Conservation (phyloP, 1,140 invertebrate genomes). For the Temnothorax curvispinosus region DNA sequence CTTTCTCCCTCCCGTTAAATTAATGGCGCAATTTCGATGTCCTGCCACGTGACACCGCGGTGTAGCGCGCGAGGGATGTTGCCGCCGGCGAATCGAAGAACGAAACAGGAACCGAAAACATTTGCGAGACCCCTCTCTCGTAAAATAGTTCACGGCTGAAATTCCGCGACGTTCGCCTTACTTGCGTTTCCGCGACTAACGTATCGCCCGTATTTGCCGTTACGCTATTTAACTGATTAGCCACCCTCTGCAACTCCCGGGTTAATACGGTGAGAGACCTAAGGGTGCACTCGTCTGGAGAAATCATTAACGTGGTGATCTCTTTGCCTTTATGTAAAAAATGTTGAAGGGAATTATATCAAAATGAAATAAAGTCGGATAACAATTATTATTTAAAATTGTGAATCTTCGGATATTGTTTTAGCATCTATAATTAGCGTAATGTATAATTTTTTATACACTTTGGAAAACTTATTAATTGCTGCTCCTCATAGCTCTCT, state of each 20-base stretch:
- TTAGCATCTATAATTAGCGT: background rate
- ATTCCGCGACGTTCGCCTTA: constrained; percentile 30
- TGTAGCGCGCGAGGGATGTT: background rate
- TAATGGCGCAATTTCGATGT: constrained; percentile 72
- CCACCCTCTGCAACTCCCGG: background rate
- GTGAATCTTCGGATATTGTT: background rate
- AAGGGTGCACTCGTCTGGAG: background rate
- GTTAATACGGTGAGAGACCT: background rate
- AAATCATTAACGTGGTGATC: background rate
- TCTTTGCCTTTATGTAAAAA: background rate
- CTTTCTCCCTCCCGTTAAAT: constrained; percentile 63
- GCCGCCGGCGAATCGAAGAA: constrained; percentile 29
- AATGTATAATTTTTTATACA: background rate
- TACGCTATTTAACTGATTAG: background rate
- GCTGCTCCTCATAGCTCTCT: background rate
- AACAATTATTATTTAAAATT: background rate
- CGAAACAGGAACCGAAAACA: constrained; percentile 26
- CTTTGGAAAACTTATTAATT: background rate
- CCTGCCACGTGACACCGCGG: constrained; percentile 37
- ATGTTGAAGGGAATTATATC: background rate
- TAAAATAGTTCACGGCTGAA: constrained; percentile 25
- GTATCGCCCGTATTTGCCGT: background rate
- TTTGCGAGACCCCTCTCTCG: background rate
- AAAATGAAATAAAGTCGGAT: background rate
- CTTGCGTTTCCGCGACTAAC: constrained; percentile 15